phyloP scores from a whole-genome alignment of 1,140 invertebrate species.

The Pteromalus puparum region DNA sequence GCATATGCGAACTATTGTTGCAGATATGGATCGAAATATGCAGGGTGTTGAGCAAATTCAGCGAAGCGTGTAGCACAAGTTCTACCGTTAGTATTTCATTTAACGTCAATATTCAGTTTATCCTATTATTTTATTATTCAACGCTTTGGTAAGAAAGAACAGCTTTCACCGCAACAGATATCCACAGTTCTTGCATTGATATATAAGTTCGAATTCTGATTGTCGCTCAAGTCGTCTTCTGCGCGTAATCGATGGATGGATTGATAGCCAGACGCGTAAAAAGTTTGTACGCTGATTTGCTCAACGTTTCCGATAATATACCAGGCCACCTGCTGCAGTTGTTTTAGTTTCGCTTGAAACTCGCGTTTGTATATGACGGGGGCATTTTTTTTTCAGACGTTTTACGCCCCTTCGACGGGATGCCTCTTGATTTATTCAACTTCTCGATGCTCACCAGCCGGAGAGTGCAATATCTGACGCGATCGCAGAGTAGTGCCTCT shows the following conservation, averaged over 20 bases:
- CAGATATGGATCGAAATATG: too few species aligned
- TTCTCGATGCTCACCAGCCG: background rate
- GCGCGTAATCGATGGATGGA: background rate
- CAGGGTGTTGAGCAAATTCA: too few species aligned
- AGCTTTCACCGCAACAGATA: too few species aligned
- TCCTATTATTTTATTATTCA: background rate
- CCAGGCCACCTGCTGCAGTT: background rate
- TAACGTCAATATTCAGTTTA: too few species aligned
- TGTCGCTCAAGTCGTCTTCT: background rate
- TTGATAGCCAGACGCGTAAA: slow-evolving; percentile 17
- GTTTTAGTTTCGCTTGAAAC: background rate
- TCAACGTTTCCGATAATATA: background rate
- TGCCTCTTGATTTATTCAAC: slow-evolving; percentile 6
- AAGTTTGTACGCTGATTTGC: background rate
- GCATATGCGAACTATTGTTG: too few species aligned
- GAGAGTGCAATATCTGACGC: too few species aligned
- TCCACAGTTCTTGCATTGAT: background rate
- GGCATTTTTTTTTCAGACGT: background rate
- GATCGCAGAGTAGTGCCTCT: too few species aligned
- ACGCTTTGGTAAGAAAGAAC: background rate
- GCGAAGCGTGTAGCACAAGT: too few species aligned
- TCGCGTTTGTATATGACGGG: background rate
- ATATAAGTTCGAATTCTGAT: background rate
- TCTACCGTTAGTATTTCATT: too few species aligned
- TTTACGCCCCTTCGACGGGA: background rate